These are phyloP conservation scores for Oreortyx pictus DNA, from an alignment of 2,797 vertebrate species.

Conservation along the genomic window DNA sequence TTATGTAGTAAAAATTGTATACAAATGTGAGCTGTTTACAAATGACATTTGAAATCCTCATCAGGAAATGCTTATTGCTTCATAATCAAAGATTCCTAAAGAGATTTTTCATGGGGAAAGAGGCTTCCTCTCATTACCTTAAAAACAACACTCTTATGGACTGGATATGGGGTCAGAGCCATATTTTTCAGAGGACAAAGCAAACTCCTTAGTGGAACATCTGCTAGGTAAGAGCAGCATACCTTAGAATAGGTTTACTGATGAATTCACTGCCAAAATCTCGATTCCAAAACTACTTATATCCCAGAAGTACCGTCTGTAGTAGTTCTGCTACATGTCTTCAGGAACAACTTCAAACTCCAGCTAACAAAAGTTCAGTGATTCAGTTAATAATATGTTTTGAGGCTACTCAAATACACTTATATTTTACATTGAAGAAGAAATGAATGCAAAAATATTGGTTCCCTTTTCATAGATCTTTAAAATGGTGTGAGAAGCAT, in stretches of 20 bases:
- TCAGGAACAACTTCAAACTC: not conserved
- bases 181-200: slow-evolving; percentile 58
- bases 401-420: not conserved
- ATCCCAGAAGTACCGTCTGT: not conserved
- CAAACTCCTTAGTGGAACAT: slow-evolving; percentile 55
- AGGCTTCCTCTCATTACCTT: slow-evolving; percentile 44
- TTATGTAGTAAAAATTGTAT: not conserved
- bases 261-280: slow-evolving; percentile 51
- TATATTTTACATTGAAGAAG: not conserved
- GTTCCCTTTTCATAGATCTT: not conserved
- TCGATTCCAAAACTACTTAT: slow-evolving; percentile 37
- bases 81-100: slow-evolving; percentile 36
- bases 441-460: not conserved
- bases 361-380: not conserved
- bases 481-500: not conserved
- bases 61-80: slow-evolving; percentile 39
- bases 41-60: slow-evolving; percentile 26
- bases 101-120: slow-evolving; percentile 15
- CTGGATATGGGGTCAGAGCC: slow-evolving; percentile 39
- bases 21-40: slow-evolving; percentile 33
- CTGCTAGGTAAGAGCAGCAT: slow-evolving; percentile 51
- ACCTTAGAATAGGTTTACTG: slow-evolving; percentile 57
- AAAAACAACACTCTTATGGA: slow-evolving; percentile 51
- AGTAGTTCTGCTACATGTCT: not conserved
- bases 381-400: not conserved